phyloP scores from a whole-genome alignment of 2,113 vertebrate species.

The Plectropomus leopardus region DNA sequence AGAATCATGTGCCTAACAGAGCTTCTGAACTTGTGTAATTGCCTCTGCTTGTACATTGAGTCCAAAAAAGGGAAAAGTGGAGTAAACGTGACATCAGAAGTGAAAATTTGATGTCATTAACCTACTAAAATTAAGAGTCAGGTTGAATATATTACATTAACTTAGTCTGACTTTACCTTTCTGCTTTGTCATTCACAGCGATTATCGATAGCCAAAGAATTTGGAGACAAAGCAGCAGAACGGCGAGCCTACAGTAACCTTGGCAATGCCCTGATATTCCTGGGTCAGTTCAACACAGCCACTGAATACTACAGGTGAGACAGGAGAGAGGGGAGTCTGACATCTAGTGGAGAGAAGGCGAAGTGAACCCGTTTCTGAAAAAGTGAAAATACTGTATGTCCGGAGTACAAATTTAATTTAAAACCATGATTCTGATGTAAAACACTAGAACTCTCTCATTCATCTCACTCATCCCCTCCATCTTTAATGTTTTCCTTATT shows the following conservation, averaged over 20 bases:
- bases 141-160: background rate
- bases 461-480: background rate
- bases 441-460: too few relatives aligned
- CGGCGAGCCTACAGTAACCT: conserved; percentile 96
- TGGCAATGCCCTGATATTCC: conserved; percentile 96
- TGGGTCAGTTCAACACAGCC: conserved; percentile 92
- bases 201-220: conserved; percentile 97
- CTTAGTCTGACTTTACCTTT: conserved; percentile 17
- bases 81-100: background rate
- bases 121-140: background rate
- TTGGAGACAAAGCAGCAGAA: conserved; percentile 96
- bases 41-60: background rate
- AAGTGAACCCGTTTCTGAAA: conserved; percentile 1
- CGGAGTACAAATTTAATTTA: too few relatives aligned
- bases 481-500: background rate
- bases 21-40: conserved; percentile 9
- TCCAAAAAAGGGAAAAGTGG: background rate
- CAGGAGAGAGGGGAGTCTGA: conserved; percentile 48
- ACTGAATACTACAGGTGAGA: conserved; percentile 96
- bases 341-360: conserved; percentile 70
- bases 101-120: background rate
- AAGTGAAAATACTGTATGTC: too few relatives aligned
- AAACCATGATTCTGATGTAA: too few relatives aligned
- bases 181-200: conserved; percentile 84
- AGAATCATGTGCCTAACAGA: conserved; percentile 2